Evolutionary conservation across 2,888 invertebrate genomes (phyloP), one percentile per base, ranked within the genome.

Genomic region (Villa cingulata): DNA sequence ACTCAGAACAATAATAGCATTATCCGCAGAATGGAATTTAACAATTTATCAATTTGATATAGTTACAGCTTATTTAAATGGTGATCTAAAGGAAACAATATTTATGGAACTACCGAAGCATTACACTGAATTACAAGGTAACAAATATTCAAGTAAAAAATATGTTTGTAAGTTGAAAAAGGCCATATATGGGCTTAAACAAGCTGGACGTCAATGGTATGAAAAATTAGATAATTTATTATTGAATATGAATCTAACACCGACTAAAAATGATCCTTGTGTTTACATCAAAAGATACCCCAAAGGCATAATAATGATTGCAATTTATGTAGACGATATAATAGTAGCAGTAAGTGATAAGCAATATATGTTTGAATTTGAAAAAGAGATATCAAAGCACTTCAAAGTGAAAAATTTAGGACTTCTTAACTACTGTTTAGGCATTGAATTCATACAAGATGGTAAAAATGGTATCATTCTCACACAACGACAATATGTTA

Each of bases 161-260:
- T 23, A 23, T 23, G 53, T 54, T 5, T 56, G 51, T 20, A 45
- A 45, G 20, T 40, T 56, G 4, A 45, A 53, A 17, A 58, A 53
- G 36, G 51, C 55, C 4, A 23, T 56, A 1, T 56, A 57, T 29
- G 54, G 54, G 6, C 38, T 54, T 10, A 52, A 54, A 15, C 54
- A 57, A 48, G 52, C 55, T 2, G 54, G 54, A 20, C 43, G 51
- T 36, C 48, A 53, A 15, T 57, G 56, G 53, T 51, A 55, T 39
- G 43, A 49, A 20, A 53, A 53, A 32, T 45, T 59, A 9, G 48
- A 57, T 32, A 46, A 49, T 19, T 51, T 50, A 39, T 46, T 57
- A 17, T 48, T 43, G 41, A 37, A 54, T 29, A 45, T 55, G 18
- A 52, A 49, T 5, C 50, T 54, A 37, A 38, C 17, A 29, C 50